Base-by-base conservation (phyloP, 2,797 vertebrate genomes). In the Cynopterus sphinx region DNA sequence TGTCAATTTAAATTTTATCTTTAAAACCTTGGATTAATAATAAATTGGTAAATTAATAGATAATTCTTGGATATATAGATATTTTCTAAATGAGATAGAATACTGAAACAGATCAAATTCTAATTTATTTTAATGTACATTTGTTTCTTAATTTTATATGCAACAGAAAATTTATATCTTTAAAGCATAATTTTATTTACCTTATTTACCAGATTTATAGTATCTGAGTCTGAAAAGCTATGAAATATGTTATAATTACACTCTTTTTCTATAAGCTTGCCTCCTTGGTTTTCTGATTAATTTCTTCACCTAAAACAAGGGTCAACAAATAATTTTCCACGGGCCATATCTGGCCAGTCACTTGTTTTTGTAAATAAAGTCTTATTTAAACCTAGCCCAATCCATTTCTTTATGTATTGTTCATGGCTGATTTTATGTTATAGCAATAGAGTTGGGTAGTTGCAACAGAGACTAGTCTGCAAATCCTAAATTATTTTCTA, bases 61-160 rank as follows among this genome's bases (percentile, higher is more conserved):
- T 86, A 79, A 43, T 86, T 81, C 55, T 74, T 85, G 12, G 28
- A 86, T 46, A 68, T n/a, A 1, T 83, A 81, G 17, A 43, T 87
- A 82, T 82, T 74, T 90, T 81, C n/a, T 70, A 87, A 91, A 82
- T 46, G 53, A 82, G 36, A 46, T 87, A 16, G 36, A 86, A 83
- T 81, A 81, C 31, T 59, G 36, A 81, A 86, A 51, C 3, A 75
- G 15, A 75, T 77, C 15, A 91, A 87, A 70, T 12, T 28, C 39
- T 82, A 59, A 61, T 61, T 73, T 82, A 90, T 68, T 93, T 91
- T 68, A 68, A 36, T 24, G 33, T 33, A 59, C 15, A 57, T 87
- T 75, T 87, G 39, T 17, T 92, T 61, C 39, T 87, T 83, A 61
- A 49, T 71, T 77, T 39, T 46, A 33, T 75, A 49, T 77, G 26